A percentile compares a stretch with the other conserved stretches of the same genome.
Evolutionary conservation across 37 sponge, comb jelly and placozoan species (phyloP).

Genomic region (Ianthella basta): DNA sequence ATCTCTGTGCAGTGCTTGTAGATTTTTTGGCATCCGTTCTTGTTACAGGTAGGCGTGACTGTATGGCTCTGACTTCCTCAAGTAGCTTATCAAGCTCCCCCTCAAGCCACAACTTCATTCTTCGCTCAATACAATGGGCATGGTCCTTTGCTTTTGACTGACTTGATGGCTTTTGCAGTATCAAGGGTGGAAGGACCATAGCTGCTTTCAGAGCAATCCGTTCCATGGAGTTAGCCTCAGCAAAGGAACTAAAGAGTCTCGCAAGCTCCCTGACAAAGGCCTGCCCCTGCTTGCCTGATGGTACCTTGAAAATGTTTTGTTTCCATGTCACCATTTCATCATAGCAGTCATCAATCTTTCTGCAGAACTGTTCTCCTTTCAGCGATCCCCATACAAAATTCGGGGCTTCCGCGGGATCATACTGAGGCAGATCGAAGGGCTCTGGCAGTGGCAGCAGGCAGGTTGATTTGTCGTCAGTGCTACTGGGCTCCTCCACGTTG

Average conservation of each 20-base stretch:
- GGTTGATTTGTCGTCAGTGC: not conserved
- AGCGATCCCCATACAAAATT: not conserved
- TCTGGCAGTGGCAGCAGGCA: not conserved
- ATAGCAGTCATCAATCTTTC: constrained; percentile 13
- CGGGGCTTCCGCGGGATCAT: not conserved
- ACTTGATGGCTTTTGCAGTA: constrained; percentile 14
- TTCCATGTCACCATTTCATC: constrained; percentile 29
- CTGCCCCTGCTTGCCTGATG: constrained; percentile 27
- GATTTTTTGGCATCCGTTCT: not conserved
- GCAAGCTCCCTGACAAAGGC: not conserved
- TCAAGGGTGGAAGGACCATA: not conserved
- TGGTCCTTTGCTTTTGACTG: constrained; percentile 22
- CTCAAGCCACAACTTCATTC: constrained; percentile 20
- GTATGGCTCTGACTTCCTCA: constrained; percentile 32
- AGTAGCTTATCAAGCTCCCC: constrained; percentile 6
- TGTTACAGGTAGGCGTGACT: not conserved
- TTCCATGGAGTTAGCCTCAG: constrained; percentile 11
- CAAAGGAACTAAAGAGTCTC: not conserved
- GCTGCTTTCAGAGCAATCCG: constrained; percentile 26
- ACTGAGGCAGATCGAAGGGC: not conserved
- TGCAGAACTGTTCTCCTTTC: constrained; percentile 13
- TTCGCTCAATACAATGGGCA: constrained; percentile 12
- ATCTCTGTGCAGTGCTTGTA: not conserved
- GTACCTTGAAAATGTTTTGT: constrained; percentile 15
- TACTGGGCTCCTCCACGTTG: no score